Base-by-base conservation (phyloP, 2,888 invertebrate genomes). In the Cryptus armator region DNA sequence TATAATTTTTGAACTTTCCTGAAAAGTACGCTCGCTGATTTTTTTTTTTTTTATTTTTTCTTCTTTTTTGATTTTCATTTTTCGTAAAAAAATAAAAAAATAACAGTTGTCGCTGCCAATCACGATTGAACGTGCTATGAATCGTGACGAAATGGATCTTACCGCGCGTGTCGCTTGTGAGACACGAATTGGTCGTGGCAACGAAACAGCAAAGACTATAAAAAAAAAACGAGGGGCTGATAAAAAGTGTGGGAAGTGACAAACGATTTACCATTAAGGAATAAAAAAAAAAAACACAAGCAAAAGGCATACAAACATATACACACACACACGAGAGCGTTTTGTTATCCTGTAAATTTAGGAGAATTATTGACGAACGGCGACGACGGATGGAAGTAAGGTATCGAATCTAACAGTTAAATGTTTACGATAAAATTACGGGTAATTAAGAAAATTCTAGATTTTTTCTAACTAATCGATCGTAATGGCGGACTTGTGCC, bases 371-470 rank as follows among this genome's bases (percentile, higher is more conserved):
- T 68, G 81, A 59, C 12, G 37, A 59, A 78, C 43, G 81, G 48
- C 29, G 62, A 43, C 29, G 51, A 46, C 37, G 43, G 72, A 81
- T 71, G 72, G 75, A 77, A 70, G 59, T 79, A 70, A 62, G 76
- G 79, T 85, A 88, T 86, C 75, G 79, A 87, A 84, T 92, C 91
- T 91, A 91, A 92, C 85, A 88, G 90, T 91, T 92, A 91, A 91
- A 93, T 92, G 91, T 92, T 93, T 92, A 93, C 91, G 91, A 93
- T 93, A 92, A 93, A 92, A 93, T 92, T 93, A 93, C 93, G 93
- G 93, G 93, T 93, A 93, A 93, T 92, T 92, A 92, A 92, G 91
- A 92, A 91, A 91, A 92, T 92, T 93, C 89, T 92, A 93, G 92
- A 93, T 91, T 93, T 93, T 93, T 93, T 93, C 93, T 93, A 93